Base-by-base conservation (phyloP, 2,888 invertebrate species). In the Tetropium fuscum region DNA sequence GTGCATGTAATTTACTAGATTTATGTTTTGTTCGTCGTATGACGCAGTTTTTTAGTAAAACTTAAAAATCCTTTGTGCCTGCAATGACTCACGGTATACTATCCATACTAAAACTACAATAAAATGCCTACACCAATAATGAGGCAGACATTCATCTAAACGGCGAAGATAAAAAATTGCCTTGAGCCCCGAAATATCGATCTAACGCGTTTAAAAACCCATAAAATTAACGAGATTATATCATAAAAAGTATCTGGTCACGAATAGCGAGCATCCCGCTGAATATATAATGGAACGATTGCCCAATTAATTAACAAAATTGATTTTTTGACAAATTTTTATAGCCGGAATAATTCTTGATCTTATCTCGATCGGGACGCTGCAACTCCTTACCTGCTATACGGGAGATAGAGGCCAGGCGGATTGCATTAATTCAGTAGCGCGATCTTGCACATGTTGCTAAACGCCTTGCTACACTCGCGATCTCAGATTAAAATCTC, bases 301-400 rank as follows among this genome's bases (percentile, higher is more conserved):
- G 41, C 18, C 48, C 64, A 64, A 67, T 69, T 67, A 63, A 67
- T 68, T 65, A 64, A 44, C 32, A 20, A 62, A 60, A 66, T 65
- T 64, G 64, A 67, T 65, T 68, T 64, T 69, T 69, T 66, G 69
- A 69, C 69, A 69, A 69, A 69, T 69, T 66, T 60, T 64, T 59
- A 66, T 66, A 63, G 66, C 13, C 34, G 15, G 49, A 53, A 63
- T 66, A 63, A 69, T 65, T 65, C 66, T 36, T 25, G 30, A 43
- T 40, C 49, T 62, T 63, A 69, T 69, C 69, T 63, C 53, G 68
- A 66, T 66, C 58, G 20, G 1, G 40, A 27, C 53, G 60, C 51
- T 55, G 47, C 41, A 22, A 53, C 60, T 61, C n/a, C n/a, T n/a
- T n/a, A 61, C 58, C 60, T 60, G 60, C n/a, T n/a, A n/a, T n/a